Percentiles rank a stretch among this genome's conserved stretches.
Evolutionary conservation across 2,113 vertebrate genomes (phyloP).

Genomic region (Indicator indicator): DNA sequence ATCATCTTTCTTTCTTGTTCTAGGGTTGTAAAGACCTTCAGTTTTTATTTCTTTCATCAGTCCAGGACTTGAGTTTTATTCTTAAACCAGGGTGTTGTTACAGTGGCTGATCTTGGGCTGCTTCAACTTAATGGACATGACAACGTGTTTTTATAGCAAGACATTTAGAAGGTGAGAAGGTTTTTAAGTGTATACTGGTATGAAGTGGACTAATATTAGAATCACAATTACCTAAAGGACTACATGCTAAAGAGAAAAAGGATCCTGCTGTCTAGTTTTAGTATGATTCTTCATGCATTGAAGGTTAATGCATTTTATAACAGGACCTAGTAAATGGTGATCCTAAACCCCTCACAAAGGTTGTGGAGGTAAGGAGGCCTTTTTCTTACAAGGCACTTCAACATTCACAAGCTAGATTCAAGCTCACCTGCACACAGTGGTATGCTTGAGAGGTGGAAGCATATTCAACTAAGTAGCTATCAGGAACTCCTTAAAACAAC

Average conservation of each 20-base stretch:
- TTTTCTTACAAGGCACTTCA: not conserved
- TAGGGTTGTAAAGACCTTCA: constrained; percentile 16
- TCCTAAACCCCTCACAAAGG: not conserved
- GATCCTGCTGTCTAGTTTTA: not conserved
- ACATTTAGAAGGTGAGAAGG: not conserved
- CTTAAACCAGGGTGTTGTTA: not conserved
- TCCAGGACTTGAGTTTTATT: not conserved
- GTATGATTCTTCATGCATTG: not conserved
- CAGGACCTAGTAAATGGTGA: not conserved
- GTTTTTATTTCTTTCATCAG: constrained; percentile 33
- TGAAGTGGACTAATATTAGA: not conserved
- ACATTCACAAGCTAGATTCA: not conserved
- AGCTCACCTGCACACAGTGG: not conserved
- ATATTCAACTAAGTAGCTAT: not conserved
- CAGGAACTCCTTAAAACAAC: not conserved
- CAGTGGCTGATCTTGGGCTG: not conserved
- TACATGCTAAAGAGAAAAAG: not conserved
- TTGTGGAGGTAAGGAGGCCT: not conserved
- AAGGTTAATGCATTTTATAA: not conserved
- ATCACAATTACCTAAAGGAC: not conserved
- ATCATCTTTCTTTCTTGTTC: constrained; percentile 22
- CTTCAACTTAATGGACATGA: not conserved
- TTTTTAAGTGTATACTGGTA: not conserved
- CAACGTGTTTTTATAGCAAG: not conserved
- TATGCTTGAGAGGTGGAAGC: not conserved